These are phyloP conservation scores for Drosophila micromelanica DNA, from an alignment of 1,140 invertebrate species.

Conservation along the genomic window DNA sequence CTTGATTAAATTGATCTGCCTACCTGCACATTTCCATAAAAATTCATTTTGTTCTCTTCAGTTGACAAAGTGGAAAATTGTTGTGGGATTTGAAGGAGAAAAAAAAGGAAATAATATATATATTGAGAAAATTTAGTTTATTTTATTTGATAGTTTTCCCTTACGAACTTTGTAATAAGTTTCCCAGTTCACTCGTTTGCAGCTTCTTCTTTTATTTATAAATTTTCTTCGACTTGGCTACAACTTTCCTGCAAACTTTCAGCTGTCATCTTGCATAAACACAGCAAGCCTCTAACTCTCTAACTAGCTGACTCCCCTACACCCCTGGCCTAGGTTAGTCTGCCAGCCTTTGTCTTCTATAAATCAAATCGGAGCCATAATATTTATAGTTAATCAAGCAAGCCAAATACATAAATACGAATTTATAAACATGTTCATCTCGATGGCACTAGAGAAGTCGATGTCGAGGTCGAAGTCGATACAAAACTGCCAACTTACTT, in stretches of 20 bases:
- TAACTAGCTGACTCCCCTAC: too few species aligned
- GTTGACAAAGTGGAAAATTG: conserved; percentile 11
- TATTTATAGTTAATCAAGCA: conserved; percentile 81
- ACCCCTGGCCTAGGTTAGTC: too few species aligned
- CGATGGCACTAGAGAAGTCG: neutral
- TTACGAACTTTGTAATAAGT: conserved; percentile 16
- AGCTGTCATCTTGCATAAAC: conserved; percentile 24
- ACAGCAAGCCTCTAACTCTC: neutral
- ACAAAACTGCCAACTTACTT: conserved; percentile 18
- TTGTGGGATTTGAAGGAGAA: neutral
- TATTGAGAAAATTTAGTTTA: neutral
- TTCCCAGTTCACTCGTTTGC: conserved; percentile 18
- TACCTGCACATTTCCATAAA: neutral
- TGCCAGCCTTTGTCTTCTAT: neutral
- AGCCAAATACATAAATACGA: conserved; percentile 77
- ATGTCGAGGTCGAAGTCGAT: conserved; percentile 3
- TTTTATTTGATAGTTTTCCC: conserved; percentile 22
- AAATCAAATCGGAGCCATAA: conserved; percentile 67
- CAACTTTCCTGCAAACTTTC: conserved; percentile 24
- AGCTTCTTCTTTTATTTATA: conserved; percentile 23
- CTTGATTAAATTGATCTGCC: conserved; percentile 14
- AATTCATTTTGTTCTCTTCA: conserved; percentile 2
- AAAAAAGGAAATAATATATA: neutral
- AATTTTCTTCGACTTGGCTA: conserved; percentile 22
- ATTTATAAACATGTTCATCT: conserved; percentile 74